Base-by-base conservation (phyloP, 2,888 invertebrate species). In the Euclidia mi region DNA sequence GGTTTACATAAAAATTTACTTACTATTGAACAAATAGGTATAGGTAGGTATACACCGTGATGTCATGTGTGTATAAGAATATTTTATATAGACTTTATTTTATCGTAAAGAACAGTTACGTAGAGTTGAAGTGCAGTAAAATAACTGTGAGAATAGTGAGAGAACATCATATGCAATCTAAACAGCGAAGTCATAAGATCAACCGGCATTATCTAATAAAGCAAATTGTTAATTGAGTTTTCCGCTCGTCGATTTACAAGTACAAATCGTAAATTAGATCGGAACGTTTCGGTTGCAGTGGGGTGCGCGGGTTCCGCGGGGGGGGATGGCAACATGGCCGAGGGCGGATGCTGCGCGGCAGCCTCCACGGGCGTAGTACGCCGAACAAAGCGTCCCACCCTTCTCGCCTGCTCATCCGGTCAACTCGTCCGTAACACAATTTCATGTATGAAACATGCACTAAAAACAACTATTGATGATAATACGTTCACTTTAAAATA, bases 311-410 rank as follows among this genome's bases (percentile, higher is more conserved):
- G 91, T 90, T 6, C 4, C 20, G 20, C 14, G 42, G 45, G 28
- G 29, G 63, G 60, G 56, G 57, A 81, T 78, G 82, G 76, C 79
- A 88, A 87, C 83, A 89, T 87, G 88, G 86, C 87, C 85, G 85
- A 82, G 91, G 90, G 85, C 82, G 92, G 92, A 91, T 89, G 92
- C 92, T 92, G 94, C 92, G 93, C 92, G 90, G 89, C 89, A 89
- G 89, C 89, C 82, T 64, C 56, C 75, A 72, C 91, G 91, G 90
- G 90, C 92, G 91, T 91, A 90, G 89, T 89, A 88, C 88, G 79
- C 77, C 78, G 87, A 85, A 89, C 89, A 91, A 91, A 91, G 90
- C 87, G 87, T 85, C 88, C 89, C 91, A 85, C 90, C 92, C 91
- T 85, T 84, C 85, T 76, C 73, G 76, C 78, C 78, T 83, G 81